Conservation (phyloP, 2,113 vertebrate species). For the Electrona antarctica region DNA sequence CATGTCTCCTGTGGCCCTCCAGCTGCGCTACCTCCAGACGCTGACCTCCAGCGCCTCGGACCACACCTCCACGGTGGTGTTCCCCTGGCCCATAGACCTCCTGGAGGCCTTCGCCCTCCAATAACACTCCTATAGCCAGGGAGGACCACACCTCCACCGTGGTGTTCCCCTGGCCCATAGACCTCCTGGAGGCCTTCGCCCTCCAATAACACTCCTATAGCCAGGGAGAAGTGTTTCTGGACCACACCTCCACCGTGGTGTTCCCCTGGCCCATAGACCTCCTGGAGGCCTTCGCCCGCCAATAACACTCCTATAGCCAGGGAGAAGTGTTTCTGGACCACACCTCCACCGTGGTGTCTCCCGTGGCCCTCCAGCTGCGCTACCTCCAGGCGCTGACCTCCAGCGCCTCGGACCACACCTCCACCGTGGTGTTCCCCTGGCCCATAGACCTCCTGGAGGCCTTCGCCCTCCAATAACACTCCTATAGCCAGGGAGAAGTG, state of each 20-base stretch:
- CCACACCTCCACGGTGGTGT: constrained; percentile 38
- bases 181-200: too few species aligned
- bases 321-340: too few species aligned
- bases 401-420: constrained; percentile 34
- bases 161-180: too few species aligned
- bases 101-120: constrained; percentile 8
- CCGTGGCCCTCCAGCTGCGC: constrained; percentile 57
- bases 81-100: constrained; percentile 43
- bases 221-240: too few species aligned
- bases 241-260: too few species aligned
- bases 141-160: too few species aligned
- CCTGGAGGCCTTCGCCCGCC: too few species aligned
- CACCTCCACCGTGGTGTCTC: too few species aligned
- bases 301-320: too few species aligned
- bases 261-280: too few species aligned
- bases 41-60: constrained; percentile 49
- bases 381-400: constrained; percentile 62
- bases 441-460: constrained; percentile 29
- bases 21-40: constrained; percentile 64
- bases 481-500: not conserved
- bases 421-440: constrained; percentile 47
- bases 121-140: not conserved
- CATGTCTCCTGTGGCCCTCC: constrained; percentile 46
- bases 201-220: too few species aligned
- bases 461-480: constrained; percentile 20